A percentile compares a stretch with the other conserved stretches of the same genome.
Conservation (phyloP, 2,113 vertebrate genomes). For the Ailurus styani region DNA sequence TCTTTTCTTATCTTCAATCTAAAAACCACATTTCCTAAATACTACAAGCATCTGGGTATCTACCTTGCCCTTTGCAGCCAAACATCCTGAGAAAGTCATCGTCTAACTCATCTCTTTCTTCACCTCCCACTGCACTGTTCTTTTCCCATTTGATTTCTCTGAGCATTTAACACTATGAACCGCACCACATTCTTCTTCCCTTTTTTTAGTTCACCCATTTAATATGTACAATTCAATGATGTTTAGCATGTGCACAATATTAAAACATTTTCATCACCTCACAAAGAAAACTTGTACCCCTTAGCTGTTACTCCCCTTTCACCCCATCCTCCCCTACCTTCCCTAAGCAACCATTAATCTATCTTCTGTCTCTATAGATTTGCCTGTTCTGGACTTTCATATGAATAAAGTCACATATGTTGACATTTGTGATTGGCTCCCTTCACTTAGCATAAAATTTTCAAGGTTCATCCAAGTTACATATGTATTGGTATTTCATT, state of each 20-base stretch:
- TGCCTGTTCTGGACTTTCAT: background rate
- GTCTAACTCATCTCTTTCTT: background rate
- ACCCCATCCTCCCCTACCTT: no score
- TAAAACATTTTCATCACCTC: background rate
- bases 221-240: background rate
- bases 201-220: background rate
- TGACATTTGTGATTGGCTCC: background rate
- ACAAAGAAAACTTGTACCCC: background rate
- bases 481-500: background rate
- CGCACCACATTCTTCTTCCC: background rate
- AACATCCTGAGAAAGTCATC: background rate
- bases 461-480: background rate
- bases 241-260: background rate
- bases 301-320: background rate
- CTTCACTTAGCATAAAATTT: background rate
- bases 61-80: background rate
- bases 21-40: background rate
- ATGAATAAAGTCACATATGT: background rate
- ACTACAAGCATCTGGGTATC: background rate
- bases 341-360: background rate
- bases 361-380: background rate
- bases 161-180: background rate
- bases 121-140: background rate
- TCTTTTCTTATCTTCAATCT: background rate
- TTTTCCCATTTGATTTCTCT: background rate